Evolutionary conservation across 1,140 invertebrate genomes (phyloP), one percentile per base, ranked within the genome.

Genomic region (Linepithema humile): DNA sequence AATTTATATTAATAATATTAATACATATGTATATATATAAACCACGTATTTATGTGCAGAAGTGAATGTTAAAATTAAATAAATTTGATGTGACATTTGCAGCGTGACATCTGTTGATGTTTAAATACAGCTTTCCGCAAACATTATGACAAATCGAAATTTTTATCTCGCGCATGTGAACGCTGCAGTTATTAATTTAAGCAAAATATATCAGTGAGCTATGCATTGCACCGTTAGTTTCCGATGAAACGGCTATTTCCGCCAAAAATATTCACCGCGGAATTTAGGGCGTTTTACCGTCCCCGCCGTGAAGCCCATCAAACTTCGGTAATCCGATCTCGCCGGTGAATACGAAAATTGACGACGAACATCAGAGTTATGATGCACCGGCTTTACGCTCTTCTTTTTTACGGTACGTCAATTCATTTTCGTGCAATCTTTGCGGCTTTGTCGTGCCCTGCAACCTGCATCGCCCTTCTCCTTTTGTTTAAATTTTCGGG

Each of bases 161-260:
- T 74, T 60, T 74, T 32, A 48, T 2, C 55, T 75, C 2, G 17
- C 29, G 29, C 9, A 12, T 12, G 35, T 38, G 20, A 62, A 1
- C n/a, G 7, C 55, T 64, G n/a, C 20, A 38, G n/a, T 50, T 77
- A 77, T 77, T 77, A 26, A 64, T 48, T 64, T 3, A 75, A 64
- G 43, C n/a, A 35, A 26, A 60, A 60, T 48, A 64, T 48, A 62
- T 75, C 12, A 29, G 4, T 9, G 29, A 26, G 29, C 12, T 32
- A n/a, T n/a, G n/a, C n/a, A 77, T 64, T 2, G 35, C 23, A 23
- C n/a, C 9, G 40, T 45, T 74, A 59, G 23, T 23, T 77, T 77
- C 1, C 6, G 59, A 64, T 50, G 4, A 15, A 38, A 65, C n/a
- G 40, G 26, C 64, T 77, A 77, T 65, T 65, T 69, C 2, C 7